Conservation (phyloP, 2,113 vertebrate species). For the Thinocorus orbignyianus region DNA sequence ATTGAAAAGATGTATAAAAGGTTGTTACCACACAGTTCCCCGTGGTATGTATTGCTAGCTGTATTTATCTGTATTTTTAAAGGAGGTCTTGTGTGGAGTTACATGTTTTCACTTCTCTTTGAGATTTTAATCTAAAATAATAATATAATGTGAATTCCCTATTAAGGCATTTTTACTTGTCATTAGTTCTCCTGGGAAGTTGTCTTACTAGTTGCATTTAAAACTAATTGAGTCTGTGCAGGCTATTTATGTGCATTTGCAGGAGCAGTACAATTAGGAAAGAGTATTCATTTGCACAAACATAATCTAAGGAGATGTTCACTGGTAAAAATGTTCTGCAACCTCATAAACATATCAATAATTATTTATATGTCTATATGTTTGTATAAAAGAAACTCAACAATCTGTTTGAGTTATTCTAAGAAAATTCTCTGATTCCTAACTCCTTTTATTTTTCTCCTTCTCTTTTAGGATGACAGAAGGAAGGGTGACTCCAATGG, state of each 20-base stretch:
- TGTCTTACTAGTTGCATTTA: not conserved
- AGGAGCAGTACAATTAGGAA: not conserved
- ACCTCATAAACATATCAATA: not conserved
- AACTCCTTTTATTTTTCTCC: not conserved
- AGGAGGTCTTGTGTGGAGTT: not conserved
- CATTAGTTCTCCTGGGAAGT: not conserved
- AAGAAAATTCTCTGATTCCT: not conserved
- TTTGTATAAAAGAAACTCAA: not conserved
- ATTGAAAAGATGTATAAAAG: not conserved
- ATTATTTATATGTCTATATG: not conserved
- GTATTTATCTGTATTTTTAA: not conserved
- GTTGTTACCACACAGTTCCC: not conserved
- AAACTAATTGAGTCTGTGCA: not conserved
- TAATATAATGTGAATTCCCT: not conserved
- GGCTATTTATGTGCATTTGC: not conserved
- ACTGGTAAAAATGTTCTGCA: not conserved
- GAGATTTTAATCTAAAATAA: not conserved
- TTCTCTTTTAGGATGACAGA: not conserved
- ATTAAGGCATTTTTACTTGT: not conserved
- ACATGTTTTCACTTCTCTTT: not conserved
- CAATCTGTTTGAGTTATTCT: not conserved
- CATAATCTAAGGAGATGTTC: not conserved
- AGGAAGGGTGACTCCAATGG: rapidly evolving
- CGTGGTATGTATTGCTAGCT: not conserved
- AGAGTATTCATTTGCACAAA: not conserved